These are phyloP conservation scores for Ailuropoda melanoleuca DNA, from an alignment of 2,113 vertebrate species.

Conservation along the genomic window DNA sequence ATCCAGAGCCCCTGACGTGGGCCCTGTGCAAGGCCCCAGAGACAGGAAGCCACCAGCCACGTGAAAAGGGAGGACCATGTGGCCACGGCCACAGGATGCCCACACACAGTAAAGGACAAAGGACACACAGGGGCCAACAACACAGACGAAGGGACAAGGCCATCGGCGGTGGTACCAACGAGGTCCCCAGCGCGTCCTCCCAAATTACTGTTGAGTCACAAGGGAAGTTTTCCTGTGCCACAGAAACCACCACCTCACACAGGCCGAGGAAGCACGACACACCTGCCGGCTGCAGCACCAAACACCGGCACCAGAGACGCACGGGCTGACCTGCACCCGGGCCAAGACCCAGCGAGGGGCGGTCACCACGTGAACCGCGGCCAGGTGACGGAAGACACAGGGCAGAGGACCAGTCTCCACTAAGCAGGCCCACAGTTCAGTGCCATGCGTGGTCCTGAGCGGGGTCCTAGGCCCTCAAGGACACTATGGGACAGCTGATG, in stretches of 20 bases:
- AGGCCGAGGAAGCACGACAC: fast-evolving
- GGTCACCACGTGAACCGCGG: background rate
- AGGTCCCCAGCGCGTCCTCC: no score
- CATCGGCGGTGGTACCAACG: fast-evolving
- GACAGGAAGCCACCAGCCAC: fast-evolving
- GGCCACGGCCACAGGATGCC: background rate
- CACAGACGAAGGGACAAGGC: fast-evolving
- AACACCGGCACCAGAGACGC: fast-evolving
- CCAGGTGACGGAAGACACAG: background rate
- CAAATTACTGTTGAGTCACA: background rate
- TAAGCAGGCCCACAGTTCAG: background rate
- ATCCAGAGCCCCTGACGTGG: background rate
- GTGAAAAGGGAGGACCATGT: background rate
- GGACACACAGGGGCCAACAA: fast-evolving
- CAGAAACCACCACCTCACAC: background rate
- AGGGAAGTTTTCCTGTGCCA: no score
- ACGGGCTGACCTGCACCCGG: fast-evolving
- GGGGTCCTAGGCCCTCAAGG: background rate
- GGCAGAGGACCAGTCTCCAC: fast-evolving
- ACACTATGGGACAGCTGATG: fast-evolving
- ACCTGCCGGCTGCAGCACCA: fast-evolving
- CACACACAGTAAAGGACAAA: fast-evolving
- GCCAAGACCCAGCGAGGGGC: background rate
- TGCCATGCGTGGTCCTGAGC: fast-evolving
- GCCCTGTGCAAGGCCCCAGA: background rate